These are phyloP conservation scores for Myotis findleyi DNA, from an alignment of 2,797 vertebrate genomes.

Conservation along the genomic window DNA sequence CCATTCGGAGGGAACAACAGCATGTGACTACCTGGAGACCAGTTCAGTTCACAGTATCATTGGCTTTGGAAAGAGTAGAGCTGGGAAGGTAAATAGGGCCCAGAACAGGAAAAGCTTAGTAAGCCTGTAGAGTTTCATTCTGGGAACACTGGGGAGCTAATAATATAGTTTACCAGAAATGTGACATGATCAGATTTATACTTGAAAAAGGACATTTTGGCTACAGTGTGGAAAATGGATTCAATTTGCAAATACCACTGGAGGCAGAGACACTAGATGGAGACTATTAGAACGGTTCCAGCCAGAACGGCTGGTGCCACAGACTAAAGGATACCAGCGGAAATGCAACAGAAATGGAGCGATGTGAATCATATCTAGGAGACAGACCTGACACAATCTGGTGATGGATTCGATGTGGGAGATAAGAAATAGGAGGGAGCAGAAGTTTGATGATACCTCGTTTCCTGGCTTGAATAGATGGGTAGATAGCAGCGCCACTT, in stretches of 20 bases:
- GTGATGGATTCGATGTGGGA: background rate
- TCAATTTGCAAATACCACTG: conserved; percentile 62
- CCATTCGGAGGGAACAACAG: background rate
- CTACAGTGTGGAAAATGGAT: conserved; percentile 56
- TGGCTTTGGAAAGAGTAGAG: background rate
- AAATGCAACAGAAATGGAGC: conserved; percentile 53
- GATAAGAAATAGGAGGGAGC: background rate
- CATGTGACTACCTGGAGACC: background rate
- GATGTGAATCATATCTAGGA: conserved; percentile 60
- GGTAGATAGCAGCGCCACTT: background rate
- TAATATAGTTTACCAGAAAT: conserved; percentile 1
- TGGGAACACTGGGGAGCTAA: background rate
- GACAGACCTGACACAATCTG: conserved; percentile 37
- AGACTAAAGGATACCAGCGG: background rate
- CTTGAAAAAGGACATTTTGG: conserved; percentile 57
- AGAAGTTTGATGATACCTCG: background rate
- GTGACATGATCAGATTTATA: conserved; percentile 48
- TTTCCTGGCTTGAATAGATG: conserved; percentile 2
- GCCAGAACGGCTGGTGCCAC: background rate
- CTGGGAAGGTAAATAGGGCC: background rate
- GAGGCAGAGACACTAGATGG: conserved; percentile 10
- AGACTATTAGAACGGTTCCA: conserved; percentile 44
- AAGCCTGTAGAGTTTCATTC: conserved; percentile 1
- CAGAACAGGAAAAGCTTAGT: background rate
- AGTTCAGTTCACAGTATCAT: background rate